These are phyloP conservation scores for Ceratothoa steindachneri DNA, from an alignment of 2,888 invertebrate species.

Conservation along the genomic window DNA sequence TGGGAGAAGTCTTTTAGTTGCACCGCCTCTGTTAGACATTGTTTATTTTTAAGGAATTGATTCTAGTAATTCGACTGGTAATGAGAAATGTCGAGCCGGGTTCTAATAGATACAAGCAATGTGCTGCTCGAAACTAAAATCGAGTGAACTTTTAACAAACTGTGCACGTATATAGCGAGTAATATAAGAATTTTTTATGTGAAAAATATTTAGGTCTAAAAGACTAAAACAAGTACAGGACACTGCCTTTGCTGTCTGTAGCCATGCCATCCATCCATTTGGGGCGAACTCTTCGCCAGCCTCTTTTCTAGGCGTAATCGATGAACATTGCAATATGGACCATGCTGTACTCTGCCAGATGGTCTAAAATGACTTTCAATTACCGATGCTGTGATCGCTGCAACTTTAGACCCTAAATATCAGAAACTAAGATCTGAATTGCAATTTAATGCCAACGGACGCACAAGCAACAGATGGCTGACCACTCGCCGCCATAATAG, in stretches of 20 bases:
- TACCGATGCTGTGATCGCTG: neutral
- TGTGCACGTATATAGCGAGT: no score
- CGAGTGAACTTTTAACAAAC: no score
- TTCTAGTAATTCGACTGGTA: no score
- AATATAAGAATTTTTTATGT: no score
- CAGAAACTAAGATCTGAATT: slow-evolving; percentile 12
- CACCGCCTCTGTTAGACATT: no score
- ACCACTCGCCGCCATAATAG: neutral
- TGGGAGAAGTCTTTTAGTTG: no score
- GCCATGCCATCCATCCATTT: neutral
- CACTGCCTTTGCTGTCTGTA: neutral
- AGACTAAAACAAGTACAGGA: no score
- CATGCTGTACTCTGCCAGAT: neutral
- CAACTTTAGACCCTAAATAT: slow-evolving; percentile 10
- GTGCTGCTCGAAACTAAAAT: no score
- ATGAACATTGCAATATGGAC: neutral
- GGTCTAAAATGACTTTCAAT: neutral
- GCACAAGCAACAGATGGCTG: slow-evolving; percentile 1
- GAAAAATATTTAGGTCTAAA: no score
- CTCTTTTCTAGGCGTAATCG: neutral
- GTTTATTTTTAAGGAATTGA: no score
- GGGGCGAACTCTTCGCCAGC: neutral
- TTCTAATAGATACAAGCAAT: no score
- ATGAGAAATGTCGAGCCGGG: no score
- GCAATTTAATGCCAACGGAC: slow-evolving; percentile 12